phyloP scores from a whole-genome alignment of 2,113 vertebrate genomes.

The Lasiurus borealis region DNA sequence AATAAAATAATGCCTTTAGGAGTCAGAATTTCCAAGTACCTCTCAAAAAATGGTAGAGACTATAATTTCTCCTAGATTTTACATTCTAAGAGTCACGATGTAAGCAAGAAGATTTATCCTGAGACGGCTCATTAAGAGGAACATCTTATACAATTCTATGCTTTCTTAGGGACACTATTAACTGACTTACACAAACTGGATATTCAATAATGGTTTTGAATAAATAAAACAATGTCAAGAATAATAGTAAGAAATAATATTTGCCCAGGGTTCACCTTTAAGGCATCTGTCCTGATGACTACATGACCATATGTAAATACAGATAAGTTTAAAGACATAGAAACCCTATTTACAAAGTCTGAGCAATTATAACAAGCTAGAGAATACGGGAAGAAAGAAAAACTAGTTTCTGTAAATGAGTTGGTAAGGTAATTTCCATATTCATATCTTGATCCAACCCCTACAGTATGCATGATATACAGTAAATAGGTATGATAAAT shows the following conservation, averaged over 20 bases:
- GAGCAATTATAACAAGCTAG: neutral
- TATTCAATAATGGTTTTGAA: conserved; percentile 52
- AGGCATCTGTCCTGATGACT: neutral
- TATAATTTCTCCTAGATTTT: conserved; percentile 42
- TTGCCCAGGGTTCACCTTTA: neutral
- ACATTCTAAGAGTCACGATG: conserved; percentile 45
- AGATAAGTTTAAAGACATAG: neutral
- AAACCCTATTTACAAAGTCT: neutral
- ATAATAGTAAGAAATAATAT: neutral
- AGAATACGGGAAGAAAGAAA: neutral
- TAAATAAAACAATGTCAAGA: conserved; percentile 25
- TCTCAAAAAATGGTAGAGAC: conserved; percentile 11
- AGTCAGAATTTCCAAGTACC: conserved; percentile 31
- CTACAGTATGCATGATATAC: neutral
- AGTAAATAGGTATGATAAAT: neutral
- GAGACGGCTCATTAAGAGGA: conserved; percentile 63
- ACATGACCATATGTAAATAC: neutral
- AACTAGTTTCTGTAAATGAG: neutral
- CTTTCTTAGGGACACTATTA: neutral
- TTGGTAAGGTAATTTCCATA: neutral
- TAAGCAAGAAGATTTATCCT: conserved; percentile 48
- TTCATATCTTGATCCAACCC: neutral
- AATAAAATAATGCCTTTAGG: neutral
- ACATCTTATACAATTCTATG: neutral
- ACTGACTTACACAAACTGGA: conserved; percentile 14